Evolutionary conservation across 2,888 invertebrate genomes (phyloP).

Genomic region (Melinaea marsaeus): DNA sequence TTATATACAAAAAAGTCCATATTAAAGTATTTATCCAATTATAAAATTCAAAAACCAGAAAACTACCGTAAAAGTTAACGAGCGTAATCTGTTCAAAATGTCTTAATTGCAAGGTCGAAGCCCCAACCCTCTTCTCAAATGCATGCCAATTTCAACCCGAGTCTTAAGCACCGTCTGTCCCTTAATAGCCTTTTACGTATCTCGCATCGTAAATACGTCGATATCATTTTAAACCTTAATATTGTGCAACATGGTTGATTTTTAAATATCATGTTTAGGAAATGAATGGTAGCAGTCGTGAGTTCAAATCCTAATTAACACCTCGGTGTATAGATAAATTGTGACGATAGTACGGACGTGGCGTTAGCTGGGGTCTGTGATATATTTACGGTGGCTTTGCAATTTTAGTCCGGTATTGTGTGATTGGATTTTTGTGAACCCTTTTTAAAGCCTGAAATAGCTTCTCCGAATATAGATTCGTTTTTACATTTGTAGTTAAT

Average conservation of each 20-base stretch:
- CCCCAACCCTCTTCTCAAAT: conserved; percentile 54
- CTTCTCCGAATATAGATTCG: too few species aligned
- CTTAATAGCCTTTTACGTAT: conserved; percentile 70
- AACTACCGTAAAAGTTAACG: conserved; percentile 17
- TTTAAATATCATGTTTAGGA: conserved; percentile 19
- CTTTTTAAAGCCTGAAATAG: too few species aligned
- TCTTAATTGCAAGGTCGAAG: conserved; percentile 59
- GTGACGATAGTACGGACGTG: conserved; percentile 59
- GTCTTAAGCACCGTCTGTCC: conserved; percentile 61
- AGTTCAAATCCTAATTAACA: conserved; percentile 75
- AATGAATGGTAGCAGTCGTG: conserved; percentile 68
- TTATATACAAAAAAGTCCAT: too few species aligned
- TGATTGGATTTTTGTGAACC: conserved; percentile 4
- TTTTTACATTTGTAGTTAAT: too few species aligned
- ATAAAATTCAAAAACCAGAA: conserved; percentile 12
- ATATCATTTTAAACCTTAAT: conserved; percentile 38
- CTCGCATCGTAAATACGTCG: conserved; percentile 49
- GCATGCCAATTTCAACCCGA: conserved; percentile 70
- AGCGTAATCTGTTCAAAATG: conserved; percentile 37
- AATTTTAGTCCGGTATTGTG: conserved; percentile 9
- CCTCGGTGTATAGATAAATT: conserved; percentile 72
- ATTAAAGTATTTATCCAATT: too few species aligned
- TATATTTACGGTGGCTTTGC: conserved; percentile 35
- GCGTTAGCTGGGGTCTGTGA: conserved; percentile 49
- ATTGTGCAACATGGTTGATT: conserved; percentile 32